Base-by-base conservation (phyloP, 2,797 vertebrate genomes). In the Chanos chanos region DNA sequence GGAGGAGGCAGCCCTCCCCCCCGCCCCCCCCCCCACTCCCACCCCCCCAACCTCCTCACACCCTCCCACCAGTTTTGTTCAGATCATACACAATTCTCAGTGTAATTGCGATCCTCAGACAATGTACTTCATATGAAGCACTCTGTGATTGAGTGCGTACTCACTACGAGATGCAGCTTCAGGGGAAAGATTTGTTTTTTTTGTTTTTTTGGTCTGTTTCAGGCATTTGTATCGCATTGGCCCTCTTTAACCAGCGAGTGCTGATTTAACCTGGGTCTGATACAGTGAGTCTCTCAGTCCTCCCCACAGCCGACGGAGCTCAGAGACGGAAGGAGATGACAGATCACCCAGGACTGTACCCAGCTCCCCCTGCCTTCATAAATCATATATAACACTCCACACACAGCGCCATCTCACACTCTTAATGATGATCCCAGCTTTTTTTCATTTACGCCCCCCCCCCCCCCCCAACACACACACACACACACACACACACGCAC, bases 331-430 rank as follows among this genome's bases (percentile, higher is more conserved):
- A 54, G 53, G 64, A 68, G 67, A 67, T 58, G 67, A 72, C 70
- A 65, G 70, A 64, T 72, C 67, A 18, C 60, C 58, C 56, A 50
- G 49, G 44, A 66, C 67, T 56, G 33, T 64, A 49, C 64, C 70
- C 64, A 54, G 70, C 64, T 61, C 66, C 74, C 68, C 61, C 61
- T 65, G 57, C 45, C 22, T 55, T 64, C 56, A 76, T 73, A 71
- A 73, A 76, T 76, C 70, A 71, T 71, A 61, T 43, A 71, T 68
- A 67, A 47, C 28, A 51, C 64, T 70, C 51, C n/a, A 66, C 66
- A 70, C 67, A 68, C 57, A 30, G 44, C 70, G 67, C 64, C 66
- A 73, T 72, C 58, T 72, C 72, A 67, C 64, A 65, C 51, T 62
- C 71, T n/a, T 73, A 73, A 76, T 66, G 70, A 73, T 68, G 56